Evolutionary conservation across 1,140 invertebrate species (phyloP).

Genomic region (Choristoneura fumiferana): DNA sequence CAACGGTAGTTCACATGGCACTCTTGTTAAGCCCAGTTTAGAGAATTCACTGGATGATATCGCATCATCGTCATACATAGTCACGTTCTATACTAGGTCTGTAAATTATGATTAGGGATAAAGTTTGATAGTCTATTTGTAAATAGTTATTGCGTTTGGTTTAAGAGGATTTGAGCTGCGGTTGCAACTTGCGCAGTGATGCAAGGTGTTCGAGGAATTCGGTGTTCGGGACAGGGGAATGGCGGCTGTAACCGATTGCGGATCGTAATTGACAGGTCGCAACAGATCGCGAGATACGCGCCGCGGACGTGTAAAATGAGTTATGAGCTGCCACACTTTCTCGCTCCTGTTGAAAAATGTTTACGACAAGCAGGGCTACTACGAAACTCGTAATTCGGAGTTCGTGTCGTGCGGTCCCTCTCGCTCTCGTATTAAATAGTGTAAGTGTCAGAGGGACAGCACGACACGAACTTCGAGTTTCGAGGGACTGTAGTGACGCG

Average conservation of each 20-base stretch:
- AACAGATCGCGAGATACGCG: conserved; percentile 37
- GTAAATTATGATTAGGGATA: conserved; percentile 40
- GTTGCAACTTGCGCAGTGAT: conserved; percentile 29
- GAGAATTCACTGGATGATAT: conserved; percentile 1
- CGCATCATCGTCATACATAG: conserved; percentile 50
- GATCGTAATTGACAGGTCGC: conserved; percentile 53
- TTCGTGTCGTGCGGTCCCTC: too few relatives aligned
- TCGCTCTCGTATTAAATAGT: too few relatives aligned
- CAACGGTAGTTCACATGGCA: conserved; percentile 82
- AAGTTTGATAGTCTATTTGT: conserved; percentile 59
- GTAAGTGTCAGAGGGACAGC: too few relatives aligned
- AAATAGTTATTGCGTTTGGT: conserved; percentile 48
- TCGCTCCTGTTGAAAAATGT: conserved; percentile 29
- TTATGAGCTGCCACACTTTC: conserved; percentile 35
- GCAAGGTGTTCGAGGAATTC: conserved; percentile 37
- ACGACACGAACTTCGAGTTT: too few relatives aligned
- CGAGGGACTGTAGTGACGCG: conserved; percentile 7
- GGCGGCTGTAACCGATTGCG: conserved; percentile 38
- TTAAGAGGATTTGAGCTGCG: conserved; percentile 48
- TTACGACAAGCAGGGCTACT: too few relatives aligned
- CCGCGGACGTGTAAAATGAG: conserved; percentile 32
- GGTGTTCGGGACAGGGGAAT: conserved; percentile 33
- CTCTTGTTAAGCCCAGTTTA: conserved; percentile 28
- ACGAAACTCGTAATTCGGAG: too few relatives aligned
- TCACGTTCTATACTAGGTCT: conserved; percentile 60